These are phyloP conservation scores for Picus viridis DNA, from an alignment of 2,797 vertebrate species.

Conservation along the genomic window DNA sequence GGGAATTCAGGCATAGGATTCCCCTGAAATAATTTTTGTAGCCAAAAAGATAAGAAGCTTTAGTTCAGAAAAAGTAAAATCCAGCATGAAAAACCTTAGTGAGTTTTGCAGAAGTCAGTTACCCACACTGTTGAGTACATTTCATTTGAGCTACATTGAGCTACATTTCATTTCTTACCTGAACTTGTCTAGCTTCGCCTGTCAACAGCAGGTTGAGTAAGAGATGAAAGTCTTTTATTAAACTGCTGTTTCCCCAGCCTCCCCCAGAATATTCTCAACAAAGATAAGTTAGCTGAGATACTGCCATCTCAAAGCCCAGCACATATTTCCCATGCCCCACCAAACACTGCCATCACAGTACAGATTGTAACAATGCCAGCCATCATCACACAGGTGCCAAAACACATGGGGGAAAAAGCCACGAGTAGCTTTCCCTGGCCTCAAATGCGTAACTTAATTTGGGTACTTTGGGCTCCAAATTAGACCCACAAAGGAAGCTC, in stretches of 20 bases:
- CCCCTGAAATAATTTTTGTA: background rate
- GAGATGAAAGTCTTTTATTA: slow-evolving; percentile 25
- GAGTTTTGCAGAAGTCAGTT: slow-evolving; percentile 31
- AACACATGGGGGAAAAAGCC: background rate
- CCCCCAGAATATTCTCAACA: background rate
- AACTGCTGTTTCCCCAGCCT: background rate
- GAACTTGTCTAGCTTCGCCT: slow-evolving; percentile 8
- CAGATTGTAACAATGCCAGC: background rate
- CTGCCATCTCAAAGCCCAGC: background rate
- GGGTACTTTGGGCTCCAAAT: background rate
- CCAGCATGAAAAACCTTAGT: background rate
- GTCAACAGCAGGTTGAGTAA: background rate
- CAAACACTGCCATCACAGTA: background rate
- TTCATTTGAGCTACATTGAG: too few relatives aligned
- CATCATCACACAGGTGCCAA: background rate
- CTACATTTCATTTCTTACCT: background rate
- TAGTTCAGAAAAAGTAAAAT: slow-evolving; percentile 15
- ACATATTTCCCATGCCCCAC: background rate
- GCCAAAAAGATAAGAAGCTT: background rate
- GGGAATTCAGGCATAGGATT: background rate
- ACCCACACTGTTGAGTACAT: background rate
- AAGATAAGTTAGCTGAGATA: background rate
- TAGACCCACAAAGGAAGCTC: background rate
- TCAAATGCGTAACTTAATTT: background rate
- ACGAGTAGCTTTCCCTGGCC: background rate